Percentiles rank a stretch among this genome's conserved stretches.
Conservation (phyloP, 2,888 invertebrate genomes). For the Meloe dianella region DNA sequence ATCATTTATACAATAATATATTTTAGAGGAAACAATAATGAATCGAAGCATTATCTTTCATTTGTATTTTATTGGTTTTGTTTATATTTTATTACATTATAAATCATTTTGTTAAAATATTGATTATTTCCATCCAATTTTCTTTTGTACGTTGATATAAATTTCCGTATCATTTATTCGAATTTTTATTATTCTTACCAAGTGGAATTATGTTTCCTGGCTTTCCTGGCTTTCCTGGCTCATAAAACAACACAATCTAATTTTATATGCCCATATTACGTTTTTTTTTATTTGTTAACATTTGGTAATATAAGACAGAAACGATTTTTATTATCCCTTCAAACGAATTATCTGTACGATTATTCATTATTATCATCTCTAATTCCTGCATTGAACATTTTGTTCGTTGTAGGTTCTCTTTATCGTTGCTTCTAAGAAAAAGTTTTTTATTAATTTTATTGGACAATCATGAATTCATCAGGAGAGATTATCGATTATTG, state of each 20-base stretch:
- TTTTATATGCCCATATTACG: neutral
- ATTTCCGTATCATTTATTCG: conserved; percentile 3
- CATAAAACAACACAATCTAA: neutral
- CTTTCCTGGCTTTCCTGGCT: neutral
- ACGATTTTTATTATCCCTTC: neutral
- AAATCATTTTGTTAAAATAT: neutral
- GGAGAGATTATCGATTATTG: too few species aligned
- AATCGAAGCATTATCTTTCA: neutral
- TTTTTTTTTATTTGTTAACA: neutral
- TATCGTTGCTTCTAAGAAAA: too few species aligned
- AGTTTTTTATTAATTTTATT: too few species aligned
- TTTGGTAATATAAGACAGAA: neutral
- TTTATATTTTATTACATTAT: neutral
- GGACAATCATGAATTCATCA: too few species aligned
- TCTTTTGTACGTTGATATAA: neutral
- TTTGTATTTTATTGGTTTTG: neutral
- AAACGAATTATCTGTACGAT: too few species aligned
- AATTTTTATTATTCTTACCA: neutral
- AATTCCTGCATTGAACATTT: neutral
- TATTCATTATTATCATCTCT: neutral
- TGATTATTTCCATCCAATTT: neutral
- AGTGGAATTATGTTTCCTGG: neutral
- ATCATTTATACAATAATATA: too few species aligned
- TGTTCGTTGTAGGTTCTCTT: neutral
- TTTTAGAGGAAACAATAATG: too few species aligned